phyloP scores from a whole-genome alignment of 2,888 invertebrate genomes.

The Sesamia inferens region DNA sequence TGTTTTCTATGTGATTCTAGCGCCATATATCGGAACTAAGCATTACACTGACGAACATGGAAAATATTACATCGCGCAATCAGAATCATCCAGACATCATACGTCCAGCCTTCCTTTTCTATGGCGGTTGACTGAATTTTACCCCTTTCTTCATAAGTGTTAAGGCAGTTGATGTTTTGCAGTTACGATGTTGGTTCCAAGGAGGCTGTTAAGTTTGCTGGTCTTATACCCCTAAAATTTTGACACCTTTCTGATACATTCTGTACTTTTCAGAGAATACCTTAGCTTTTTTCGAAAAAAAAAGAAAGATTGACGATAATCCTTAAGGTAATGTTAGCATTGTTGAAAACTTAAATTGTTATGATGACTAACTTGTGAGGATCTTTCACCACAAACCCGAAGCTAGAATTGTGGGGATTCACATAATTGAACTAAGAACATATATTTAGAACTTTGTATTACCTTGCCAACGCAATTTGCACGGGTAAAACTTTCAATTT shows the following conservation, averaged over 20 bases:
- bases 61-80: neutral
- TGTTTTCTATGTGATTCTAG: neutral
- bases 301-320: neutral
- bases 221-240: neutral
- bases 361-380: slow-evolving; percentile 5
- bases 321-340: slow-evolving; percentile 1
- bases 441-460: slow-evolving; percentile 30
- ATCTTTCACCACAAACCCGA: neutral
- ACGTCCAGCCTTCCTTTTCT: neutral
- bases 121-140: neutral
- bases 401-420: slow-evolving; percentile 19
- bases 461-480: slow-evolving; percentile 16
- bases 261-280: neutral
- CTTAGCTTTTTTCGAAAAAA: neutral
- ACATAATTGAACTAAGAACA: slow-evolving; percentile 37
- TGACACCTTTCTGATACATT: neutral
- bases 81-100: neutral
- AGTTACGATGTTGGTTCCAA: neutral
- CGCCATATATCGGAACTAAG: neutral
- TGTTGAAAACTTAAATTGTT: slow-evolving; percentile 16
- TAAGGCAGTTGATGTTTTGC: neutral
- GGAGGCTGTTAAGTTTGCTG: neutral
- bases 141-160: neutral
- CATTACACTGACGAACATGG: neutral
- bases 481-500: slow-evolving; percentile 1